Percentiles rank a stretch among this genome's conserved stretches.
Evolutionary conservation across 2,113 vertebrate species (phyloP).

Genomic region (Pelmatolapia mariae): DNA sequence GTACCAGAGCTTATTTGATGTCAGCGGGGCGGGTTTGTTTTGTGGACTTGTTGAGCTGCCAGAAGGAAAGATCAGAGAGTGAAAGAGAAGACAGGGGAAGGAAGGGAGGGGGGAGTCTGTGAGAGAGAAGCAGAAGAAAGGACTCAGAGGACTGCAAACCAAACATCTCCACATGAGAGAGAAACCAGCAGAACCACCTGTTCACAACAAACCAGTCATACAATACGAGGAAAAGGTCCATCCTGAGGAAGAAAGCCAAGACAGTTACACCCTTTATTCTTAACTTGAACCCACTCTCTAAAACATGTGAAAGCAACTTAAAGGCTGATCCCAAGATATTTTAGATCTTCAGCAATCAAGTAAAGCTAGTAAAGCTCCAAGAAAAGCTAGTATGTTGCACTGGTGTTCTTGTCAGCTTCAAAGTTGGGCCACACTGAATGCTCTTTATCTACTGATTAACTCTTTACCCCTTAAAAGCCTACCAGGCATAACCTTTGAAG

Average conservation of each 20-base stretch:
- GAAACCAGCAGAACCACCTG: not conserved
- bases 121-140: not conserved
- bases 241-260: not conserved
- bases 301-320: not conserved
- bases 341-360: not conserved
- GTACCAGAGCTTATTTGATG: constrained; percentile 1
- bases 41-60: not conserved
- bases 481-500: not conserved
- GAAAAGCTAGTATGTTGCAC: not conserved
- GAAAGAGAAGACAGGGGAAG: not conserved
- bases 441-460: not conserved
- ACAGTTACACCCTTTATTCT: not conserved
- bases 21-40: constrained; percentile 10
- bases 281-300: not conserved
- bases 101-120: not conserved
- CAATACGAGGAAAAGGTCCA: constrained; percentile 5
- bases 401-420: not conserved
- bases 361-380: not conserved
- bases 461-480: not conserved
- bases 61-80: constrained; percentile 15
- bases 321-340: not conserved
- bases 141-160: not conserved
- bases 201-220: not conserved
- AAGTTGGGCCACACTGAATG: not conserved
- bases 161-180: constrained; percentile 33